Conservation (phyloP, 2,888 invertebrate species). For the Dynastes tityus region DNA sequence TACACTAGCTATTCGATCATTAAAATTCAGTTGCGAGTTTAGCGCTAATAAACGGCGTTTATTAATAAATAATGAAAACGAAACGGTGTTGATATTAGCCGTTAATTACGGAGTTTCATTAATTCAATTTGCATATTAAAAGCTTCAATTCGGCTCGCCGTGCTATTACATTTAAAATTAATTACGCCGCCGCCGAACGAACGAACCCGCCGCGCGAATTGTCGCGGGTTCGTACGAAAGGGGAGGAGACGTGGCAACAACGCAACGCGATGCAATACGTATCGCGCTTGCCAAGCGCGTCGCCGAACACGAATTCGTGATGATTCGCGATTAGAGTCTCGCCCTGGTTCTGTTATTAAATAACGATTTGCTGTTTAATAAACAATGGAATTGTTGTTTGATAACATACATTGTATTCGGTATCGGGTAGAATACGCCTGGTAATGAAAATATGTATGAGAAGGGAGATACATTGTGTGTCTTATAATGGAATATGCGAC, state of each 20-base stretch:
- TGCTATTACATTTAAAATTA: constrained; percentile 44
- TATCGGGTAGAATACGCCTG: neutral
- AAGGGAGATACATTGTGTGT: neutral
- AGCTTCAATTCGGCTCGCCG: constrained; percentile 32
- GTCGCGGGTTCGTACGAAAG: neutral
- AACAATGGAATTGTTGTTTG: constrained; percentile 31
- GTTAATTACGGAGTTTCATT: constrained; percentile 45
- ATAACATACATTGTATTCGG: constrained; percentile 5
- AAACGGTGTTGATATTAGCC: constrained; percentile 40
- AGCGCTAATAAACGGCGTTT: constrained; percentile 35
- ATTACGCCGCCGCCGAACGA: constrained; percentile 19
- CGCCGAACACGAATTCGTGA: constrained; percentile 24
- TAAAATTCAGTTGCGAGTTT: constrained; percentile 31
- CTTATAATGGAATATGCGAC: neutral
- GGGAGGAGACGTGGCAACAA: constrained; percentile 24
- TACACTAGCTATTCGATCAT: neutral
- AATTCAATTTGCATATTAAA: constrained; percentile 48
- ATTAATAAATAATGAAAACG: constrained; percentile 43
- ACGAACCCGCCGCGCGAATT: neutral
- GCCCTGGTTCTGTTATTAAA: constrained; percentile 32
- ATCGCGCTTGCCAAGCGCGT: neutral
- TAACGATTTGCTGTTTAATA: constrained; percentile 40
- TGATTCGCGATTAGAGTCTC: constrained; percentile 14
- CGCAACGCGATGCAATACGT: neutral
- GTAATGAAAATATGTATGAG: too few relatives aligned